A percentile compares a stretch with the other conserved stretches of the same genome.
Conservation (phyloP, 2,113 vertebrate genomes). For the Nannospalax galili region DNA sequence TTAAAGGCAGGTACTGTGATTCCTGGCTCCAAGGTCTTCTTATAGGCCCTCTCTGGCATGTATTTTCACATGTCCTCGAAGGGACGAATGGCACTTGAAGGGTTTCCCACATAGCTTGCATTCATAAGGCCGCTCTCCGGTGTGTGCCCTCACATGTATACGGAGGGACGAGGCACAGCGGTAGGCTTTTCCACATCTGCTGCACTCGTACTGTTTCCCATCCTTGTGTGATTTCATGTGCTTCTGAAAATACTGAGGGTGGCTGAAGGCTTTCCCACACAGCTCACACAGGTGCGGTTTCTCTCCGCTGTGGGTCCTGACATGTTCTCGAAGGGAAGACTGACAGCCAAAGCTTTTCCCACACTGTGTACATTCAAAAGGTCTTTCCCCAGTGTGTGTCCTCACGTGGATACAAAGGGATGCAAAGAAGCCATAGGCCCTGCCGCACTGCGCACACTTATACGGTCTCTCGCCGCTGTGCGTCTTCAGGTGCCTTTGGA, state of each 20-base stretch:
- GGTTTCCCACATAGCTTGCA: constrained; percentile 41
- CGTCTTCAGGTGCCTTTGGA: neutral
- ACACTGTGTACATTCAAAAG: constrained; percentile 17
- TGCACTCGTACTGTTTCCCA: neutral
- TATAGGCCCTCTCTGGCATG: neutral
- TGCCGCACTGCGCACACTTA: constrained; percentile 41
- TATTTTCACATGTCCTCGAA: neutral
- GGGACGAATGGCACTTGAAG: neutral
- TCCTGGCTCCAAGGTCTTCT: neutral
- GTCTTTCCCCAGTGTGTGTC: neutral
- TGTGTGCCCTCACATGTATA: constrained; percentile 69
- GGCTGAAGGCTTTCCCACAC: constrained; percentile 57
- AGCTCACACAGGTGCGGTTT: neutral
- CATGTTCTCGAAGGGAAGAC: neutral
- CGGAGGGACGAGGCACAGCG: constrained; percentile 79
- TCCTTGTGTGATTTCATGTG: neutral
- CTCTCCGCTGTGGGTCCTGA: constrained; percentile 10
- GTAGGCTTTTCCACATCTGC: constrained; percentile 85
- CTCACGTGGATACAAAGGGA: constrained; percentile 49
- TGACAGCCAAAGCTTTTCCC: constrained; percentile 40
- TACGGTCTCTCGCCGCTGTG: constrained; percentile 43
- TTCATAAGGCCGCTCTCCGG: constrained; percentile 62
- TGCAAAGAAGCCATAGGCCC: constrained; percentile 29
- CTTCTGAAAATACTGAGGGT: neutral
- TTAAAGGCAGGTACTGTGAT: too few relatives aligned